phyloP scores from a whole-genome alignment of 2,113 vertebrate species.

The Mormyrus iriodes region DNA sequence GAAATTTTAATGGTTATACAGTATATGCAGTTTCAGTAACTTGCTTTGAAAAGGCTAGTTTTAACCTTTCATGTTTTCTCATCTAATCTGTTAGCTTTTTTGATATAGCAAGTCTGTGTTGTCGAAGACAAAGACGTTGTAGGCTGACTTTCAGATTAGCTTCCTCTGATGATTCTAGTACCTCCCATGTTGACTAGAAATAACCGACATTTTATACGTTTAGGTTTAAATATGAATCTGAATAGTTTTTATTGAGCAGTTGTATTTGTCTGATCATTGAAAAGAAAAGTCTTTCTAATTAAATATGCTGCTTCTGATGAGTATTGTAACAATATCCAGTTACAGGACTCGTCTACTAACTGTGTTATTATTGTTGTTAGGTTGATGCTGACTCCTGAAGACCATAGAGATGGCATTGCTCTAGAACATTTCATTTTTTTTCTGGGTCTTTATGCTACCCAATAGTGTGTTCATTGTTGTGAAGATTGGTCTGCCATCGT shows the following conservation, averaged over 20 bases:
- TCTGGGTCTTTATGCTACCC: not conserved
- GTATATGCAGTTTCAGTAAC: conserved; percentile 58
- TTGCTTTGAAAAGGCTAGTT: conserved; percentile 3
- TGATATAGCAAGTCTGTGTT: not conserved
- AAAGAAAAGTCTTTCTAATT: not conserved
- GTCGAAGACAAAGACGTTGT: not conserved
- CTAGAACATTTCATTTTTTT: not conserved
- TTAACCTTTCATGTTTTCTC: conserved; percentile 11
- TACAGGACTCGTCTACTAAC: not conserved
- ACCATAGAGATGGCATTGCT: not conserved
- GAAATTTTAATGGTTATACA: conserved; percentile 63
- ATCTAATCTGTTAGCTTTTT: conserved; percentile 3
- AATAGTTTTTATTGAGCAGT: not conserved
- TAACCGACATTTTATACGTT: not conserved
- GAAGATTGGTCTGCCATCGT: not conserved
- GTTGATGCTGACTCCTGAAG: not conserved
- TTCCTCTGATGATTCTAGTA: not conserved
- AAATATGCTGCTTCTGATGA: not conserved
- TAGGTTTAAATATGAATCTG: not conserved
- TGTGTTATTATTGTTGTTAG: not conserved
- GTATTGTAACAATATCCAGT: not conserved
- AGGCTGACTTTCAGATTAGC: not conserved
- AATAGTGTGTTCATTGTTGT: not conserved
- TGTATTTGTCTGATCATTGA: not conserved
- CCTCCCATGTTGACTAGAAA: not conserved